Base-by-base conservation (phyloP, 2,797 vertebrate species). In the Prunella strophiata region DNA sequence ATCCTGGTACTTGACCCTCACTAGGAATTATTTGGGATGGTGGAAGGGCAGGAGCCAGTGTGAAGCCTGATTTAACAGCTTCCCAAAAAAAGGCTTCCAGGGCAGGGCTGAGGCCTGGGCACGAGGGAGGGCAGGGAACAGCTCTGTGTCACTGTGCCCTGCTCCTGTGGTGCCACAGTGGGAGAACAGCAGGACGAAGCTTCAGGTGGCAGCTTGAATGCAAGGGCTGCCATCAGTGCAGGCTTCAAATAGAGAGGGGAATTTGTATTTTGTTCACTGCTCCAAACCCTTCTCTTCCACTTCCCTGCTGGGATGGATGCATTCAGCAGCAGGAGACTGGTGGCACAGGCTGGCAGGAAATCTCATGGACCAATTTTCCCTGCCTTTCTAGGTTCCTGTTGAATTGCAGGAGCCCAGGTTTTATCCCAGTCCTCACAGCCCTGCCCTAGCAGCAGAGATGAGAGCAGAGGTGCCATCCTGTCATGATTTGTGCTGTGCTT, bases 81-180 rank as follows among this genome's bases (percentile, higher is more conserved):
- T 87, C 77, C 73, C 68, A 36, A 22, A 42, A 59, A 75, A 95
- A 82, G 58, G 9, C 45, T 66, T 78, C 45, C 21, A 25, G 72
- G 42, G 42, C 48, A 87, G 71, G 47, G 13, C 13, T 11, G 63
- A 86, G 55, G 34, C 19, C 16, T 29, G 1, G 18, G 16, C 18
- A 21, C 0, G 10, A 23, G 27, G 14, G 16, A 22, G 4, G 29
- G 16, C 38, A 80, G 54, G 18, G 57, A 7, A 4, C 48, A 4
- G 36, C 30, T 71, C 30, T 45, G 27, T 32, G 8, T 11, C 13
- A 19, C 38, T 3, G 2, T 42, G 45, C 2, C 26, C 13, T 36
- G 14, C 13, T 22, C 26, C 11, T 45, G 61, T 7, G 1, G 48
- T 77, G 70, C 29, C n/a, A 26, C 4, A 0, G 32, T 59, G 63